A percentile compares a stretch with the other conserved stretches of the same genome.
Conservation (phyloP, 2,113 vertebrate genomes). For the Enhydra lutris region DNA sequence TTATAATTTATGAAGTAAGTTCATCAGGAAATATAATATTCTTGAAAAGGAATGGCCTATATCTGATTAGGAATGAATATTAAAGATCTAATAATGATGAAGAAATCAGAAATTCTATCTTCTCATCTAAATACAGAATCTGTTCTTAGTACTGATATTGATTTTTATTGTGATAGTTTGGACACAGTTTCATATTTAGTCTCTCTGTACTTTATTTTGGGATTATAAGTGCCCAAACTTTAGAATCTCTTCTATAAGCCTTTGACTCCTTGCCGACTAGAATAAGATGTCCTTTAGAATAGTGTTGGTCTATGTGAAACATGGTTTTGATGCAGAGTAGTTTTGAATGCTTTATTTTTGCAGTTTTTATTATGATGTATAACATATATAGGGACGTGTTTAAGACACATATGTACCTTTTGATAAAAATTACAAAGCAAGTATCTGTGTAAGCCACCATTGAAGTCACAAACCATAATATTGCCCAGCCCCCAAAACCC, state of each 20-base stretch:
- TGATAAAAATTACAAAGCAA: slow-evolving; percentile 3
- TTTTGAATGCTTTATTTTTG: background rate
- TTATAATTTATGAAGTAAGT: slow-evolving; percentile 35
- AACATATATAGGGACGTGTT: background rate
- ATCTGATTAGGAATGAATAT: slow-evolving; percentile 10
- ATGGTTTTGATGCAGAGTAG: background rate
- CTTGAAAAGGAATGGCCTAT: slow-evolving; percentile 14
- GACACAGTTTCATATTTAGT: background rate
- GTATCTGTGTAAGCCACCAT: background rate
- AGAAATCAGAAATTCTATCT: slow-evolving; percentile 32
- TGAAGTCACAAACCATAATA: background rate
- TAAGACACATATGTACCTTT: background rate
- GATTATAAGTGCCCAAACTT: background rate
- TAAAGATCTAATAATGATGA: slow-evolving; percentile 39
- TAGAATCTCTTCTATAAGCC: background rate
- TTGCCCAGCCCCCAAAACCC: background rate
- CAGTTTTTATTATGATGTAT: background rate
- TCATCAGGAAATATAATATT: background rate
- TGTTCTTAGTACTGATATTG: background rate
- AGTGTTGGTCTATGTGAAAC: background rate
- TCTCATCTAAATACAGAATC: slow-evolving; percentile 42
- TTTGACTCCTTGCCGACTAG: background rate
- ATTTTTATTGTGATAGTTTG: background rate
- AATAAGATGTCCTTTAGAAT: background rate
- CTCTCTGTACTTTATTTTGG: slow-evolving; percentile 27